Conservation (phyloP, 2,797 vertebrate genomes). For the Nannoperca obscura region DNA sequence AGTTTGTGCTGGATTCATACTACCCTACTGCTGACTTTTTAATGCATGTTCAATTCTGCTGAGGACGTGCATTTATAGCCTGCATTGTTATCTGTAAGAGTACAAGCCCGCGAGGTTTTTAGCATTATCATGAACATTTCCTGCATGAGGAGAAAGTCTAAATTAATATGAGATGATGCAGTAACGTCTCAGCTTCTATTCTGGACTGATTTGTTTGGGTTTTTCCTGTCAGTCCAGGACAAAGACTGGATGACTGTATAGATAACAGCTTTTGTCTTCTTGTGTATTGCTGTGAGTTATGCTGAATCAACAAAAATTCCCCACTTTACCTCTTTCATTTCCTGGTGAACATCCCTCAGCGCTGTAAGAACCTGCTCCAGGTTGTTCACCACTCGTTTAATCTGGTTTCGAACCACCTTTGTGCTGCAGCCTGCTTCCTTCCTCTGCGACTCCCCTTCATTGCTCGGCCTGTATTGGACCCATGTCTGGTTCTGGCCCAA, state of each 20-base stretch:
- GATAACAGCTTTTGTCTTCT: background rate
- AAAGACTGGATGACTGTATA: background rate
- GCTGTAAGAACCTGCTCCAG: constrained; percentile 84
- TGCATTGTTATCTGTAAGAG: constrained; percentile 62
- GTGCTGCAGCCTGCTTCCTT: constrained; percentile 59
- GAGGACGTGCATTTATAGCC: constrained; percentile 61
- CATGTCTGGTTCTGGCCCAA: constrained; percentile 61
- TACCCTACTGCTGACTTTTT: constrained; percentile 65
- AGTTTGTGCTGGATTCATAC: constrained; percentile 45
- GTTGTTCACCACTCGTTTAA: constrained; percentile 83
- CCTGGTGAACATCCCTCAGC: constrained; percentile 85
- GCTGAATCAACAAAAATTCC: constrained; percentile 14
- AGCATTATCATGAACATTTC: constrained; percentile 49
- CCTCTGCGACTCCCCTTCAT: constrained; percentile 28
- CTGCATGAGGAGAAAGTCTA: constrained; percentile 34
- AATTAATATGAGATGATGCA: constrained; percentile 37
- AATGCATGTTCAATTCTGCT: constrained; percentile 71
- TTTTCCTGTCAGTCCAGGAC: constrained; percentile 11
- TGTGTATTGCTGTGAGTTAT: background rate
- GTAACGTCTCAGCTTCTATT: constrained; percentile 19
- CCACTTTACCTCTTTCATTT: constrained; percentile 87
- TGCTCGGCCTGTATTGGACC: constrained; percentile 39
- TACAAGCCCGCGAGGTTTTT: constrained; percentile 49
- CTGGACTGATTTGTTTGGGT: constrained; percentile 8
- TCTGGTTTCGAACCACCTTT: constrained; percentile 83